These are phyloP conservation scores for Nansenia antarctica DNA, from an alignment of 2,113 vertebrate species.

Conservation along the genomic window DNA sequence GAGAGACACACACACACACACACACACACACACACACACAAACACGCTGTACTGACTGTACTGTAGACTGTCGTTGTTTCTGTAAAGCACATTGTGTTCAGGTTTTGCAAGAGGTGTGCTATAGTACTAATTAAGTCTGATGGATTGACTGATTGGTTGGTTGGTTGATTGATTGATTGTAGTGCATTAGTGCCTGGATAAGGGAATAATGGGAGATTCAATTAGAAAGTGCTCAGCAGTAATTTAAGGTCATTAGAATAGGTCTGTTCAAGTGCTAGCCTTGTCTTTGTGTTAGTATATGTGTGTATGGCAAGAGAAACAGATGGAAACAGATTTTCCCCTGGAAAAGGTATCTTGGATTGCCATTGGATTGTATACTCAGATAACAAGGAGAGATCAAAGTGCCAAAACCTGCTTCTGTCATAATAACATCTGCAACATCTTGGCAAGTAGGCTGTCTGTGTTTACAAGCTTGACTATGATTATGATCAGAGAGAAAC, in stretches of 20 bases:
- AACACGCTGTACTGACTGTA: too few species aligned
- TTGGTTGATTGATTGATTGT: too few species aligned
- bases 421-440: neutral
- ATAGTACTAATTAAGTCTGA: too few species aligned
- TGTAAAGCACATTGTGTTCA: too few species aligned
- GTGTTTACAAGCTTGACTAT: neutral
- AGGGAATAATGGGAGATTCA: neutral
- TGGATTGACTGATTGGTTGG: too few species aligned
- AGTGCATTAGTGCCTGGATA: too few species aligned
- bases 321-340: neutral
- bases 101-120: too few species aligned
- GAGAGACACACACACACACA: constrained; percentile 2
- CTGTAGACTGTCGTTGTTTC: too few species aligned
- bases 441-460: neutral
- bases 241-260: neutral
- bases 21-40: too few species aligned
- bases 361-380: neutral
- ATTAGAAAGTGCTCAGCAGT: neutral
- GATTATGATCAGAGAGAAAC: neutral
- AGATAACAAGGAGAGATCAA: neutral
- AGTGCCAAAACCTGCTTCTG: neutral
- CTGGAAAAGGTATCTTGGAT: neutral
- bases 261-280: too few species aligned
- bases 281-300: too few species aligned
- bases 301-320: neutral